Evolutionary conservation across 1,140 invertebrate species (phyloP), one percentile per base, ranked within the genome.

Genomic region (Myzus persicae): DNA sequence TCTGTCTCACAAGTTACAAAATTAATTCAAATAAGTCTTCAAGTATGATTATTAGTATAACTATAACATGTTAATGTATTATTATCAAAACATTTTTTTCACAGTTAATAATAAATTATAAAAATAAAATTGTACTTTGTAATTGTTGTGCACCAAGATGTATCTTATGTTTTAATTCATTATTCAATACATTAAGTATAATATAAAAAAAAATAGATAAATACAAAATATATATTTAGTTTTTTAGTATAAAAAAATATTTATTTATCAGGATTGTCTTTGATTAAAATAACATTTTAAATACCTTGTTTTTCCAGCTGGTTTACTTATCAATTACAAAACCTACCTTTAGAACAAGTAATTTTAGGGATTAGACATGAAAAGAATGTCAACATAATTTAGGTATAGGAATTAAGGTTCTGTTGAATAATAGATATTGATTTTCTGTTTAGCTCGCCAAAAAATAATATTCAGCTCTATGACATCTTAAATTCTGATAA

Each of bases 111-210:
- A 76, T 76, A n/a, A 14, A n/a, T n/a, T n/a, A 76, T n/a, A n/a
- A 76, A 76, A 76, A 76, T 76, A 18, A n/a, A 76, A 76, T 76
- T 76, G n/a, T 76, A 76, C 59, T 76, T 76, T 76, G 59, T n/a
- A 76, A n/a, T 76, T 67, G 1, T 14, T n/a, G 11, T 76, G n/a
- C 18, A 76, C 31, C 24, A n/a, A n/a, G 59, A 76, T 1, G 2
- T 76, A 76, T n/a, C 36, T 76, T n/a, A 67, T 11, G 11, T 31
- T 14, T 31, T n/a, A n/a, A 67, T 67, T 59, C 24, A 67, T 67
- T 14, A 67, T 67, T 67, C 4, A 67, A 67, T 11, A 67, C 18
- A 31, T n/a, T 14, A 67, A 31, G 31, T 67, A 67, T 76, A 76
- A n/a, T n/a, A n/a, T 76, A 76, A 76, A 18, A 76, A n/a, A 76